phyloP scores from a whole-genome alignment of 1,140 invertebrate species.

The Brachionus paranguensis region DNA sequence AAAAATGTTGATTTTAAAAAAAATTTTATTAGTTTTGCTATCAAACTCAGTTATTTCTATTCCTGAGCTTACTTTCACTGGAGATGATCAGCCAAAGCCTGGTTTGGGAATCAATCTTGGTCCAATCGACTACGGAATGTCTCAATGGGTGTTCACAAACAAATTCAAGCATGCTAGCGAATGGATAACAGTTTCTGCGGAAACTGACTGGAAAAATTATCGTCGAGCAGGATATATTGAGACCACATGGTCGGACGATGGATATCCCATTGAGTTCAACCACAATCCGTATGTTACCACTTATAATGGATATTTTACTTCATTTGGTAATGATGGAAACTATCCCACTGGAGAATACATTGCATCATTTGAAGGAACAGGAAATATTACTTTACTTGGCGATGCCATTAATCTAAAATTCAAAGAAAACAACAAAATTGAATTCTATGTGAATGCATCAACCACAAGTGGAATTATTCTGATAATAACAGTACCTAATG shows the following conservation, averaged over 20 bases:
- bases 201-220: not conserved
- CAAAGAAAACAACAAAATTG: not conserved
- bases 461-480: not conserved
- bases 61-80: not conserved
- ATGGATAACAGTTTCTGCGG: not conserved
- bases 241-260: not conserved
- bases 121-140: not conserved
- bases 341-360: slow-evolving; percentile 6
- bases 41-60: not conserved
- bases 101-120: slow-evolving; percentile 11
- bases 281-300: not conserved
- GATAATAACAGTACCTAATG: slow-evolving; percentile 8
- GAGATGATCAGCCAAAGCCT: not conserved
- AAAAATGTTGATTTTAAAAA: not conserved
- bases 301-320: not conserved
- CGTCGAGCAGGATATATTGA: not conserved
- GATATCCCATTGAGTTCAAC: not conserved
- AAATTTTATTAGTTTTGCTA: not conserved
- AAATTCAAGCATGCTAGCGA: slow-evolving; percentile 1
- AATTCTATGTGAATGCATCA: not conserved
- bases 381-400: slow-evolving; percentile 1
- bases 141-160: not conserved
- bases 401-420: not conserved
- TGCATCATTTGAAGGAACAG: not conserved
- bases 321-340: not conserved